Evolutionary conservation across 2,797 vertebrate genomes (phyloP).

Genomic region (Channa striata): DNA sequence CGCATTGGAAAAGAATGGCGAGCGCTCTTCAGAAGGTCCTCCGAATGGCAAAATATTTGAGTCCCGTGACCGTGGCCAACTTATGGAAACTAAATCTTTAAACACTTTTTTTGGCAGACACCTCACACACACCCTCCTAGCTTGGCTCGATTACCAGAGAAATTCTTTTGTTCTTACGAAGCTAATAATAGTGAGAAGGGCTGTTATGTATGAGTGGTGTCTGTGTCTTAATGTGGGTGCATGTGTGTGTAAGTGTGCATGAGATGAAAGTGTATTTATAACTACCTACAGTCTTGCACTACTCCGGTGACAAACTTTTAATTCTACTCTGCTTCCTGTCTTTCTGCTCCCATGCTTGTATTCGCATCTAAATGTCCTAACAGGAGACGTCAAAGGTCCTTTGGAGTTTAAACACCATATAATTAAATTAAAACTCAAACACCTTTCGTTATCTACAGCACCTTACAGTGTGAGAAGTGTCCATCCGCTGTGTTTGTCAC

Average conservation of each 20-base stretch:
- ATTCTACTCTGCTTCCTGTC: constrained; percentile 93
- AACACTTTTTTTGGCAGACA: constrained; percentile 85
- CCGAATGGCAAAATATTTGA: constrained; percentile 87
- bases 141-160: constrained; percentile 89
- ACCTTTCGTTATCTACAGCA: not conserved
- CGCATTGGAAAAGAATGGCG: constrained; percentile 66
- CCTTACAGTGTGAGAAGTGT: not conserved
- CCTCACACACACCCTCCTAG: constrained; percentile 71
- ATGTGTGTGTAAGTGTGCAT: constrained; percentile 41
- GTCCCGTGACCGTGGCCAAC: constrained; percentile 79
- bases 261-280: constrained; percentile 90
- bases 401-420: constrained; percentile 2
- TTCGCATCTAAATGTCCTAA: constrained; percentile 26
- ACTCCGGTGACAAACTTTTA: constrained; percentile 86
- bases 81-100: constrained; percentile 90
- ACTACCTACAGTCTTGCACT: constrained; percentile 79
- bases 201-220: constrained; percentile 64
- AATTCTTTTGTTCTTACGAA: constrained; percentile 86
- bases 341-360: constrained; percentile 74
- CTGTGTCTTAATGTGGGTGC: constrained; percentile 61
- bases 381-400: constrained; percentile 26
- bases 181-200: constrained; percentile 91
- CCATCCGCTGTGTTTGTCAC: not conserved
- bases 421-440: not conserved
- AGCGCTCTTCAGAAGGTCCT: constrained; percentile 79